Evolutionary conservation across 2,888 invertebrate genomes (phyloP).

Genomic region (Latrodectus hesperus): DNA sequence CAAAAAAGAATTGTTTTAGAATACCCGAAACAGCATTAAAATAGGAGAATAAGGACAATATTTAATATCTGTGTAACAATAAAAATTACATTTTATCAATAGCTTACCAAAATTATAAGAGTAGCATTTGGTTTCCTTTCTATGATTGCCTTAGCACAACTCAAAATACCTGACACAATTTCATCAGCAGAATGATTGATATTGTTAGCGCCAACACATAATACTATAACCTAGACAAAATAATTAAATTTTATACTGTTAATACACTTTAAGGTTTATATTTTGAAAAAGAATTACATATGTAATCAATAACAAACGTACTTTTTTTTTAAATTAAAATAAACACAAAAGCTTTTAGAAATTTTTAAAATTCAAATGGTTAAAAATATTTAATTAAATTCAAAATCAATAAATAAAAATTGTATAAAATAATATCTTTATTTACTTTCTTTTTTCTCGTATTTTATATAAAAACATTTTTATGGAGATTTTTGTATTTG

Average conservation of each 20-base stretch:
- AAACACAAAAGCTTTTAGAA: neutral
- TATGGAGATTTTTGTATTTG: too few relatives aligned
- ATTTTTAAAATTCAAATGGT: too few relatives aligned
- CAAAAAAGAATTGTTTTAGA: neutral
- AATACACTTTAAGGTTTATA: too few relatives aligned
- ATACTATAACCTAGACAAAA: conserved; percentile 83
- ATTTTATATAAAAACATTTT: too few relatives aligned
- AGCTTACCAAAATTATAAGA: conserved; percentile 88
- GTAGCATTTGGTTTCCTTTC: conserved; percentile 87
- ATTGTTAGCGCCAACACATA: conserved; percentile 93
- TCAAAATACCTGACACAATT: conserved; percentile 86
- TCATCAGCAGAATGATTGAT: conserved; percentile 86
- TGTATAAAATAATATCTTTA: too few relatives aligned
- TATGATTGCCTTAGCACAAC: conserved; percentile 84
- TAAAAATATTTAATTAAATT: too few relatives aligned
- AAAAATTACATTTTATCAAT: neutral
- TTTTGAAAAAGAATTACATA: neutral
- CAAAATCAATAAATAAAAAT: too few relatives aligned
- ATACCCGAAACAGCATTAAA: neutral
- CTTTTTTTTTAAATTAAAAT: neutral
- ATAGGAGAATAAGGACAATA: too few relatives aligned
- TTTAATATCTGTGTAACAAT: neutral
- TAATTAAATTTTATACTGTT: neutral
- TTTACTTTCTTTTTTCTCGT: too few relatives aligned
- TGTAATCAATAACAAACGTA: neutral